Percentiles rank a stretch among this genome's conserved stretches.
phyloP scores from a whole-genome alignment of 1,140 invertebrate species.

The Adoxophyes honmai region DNA sequence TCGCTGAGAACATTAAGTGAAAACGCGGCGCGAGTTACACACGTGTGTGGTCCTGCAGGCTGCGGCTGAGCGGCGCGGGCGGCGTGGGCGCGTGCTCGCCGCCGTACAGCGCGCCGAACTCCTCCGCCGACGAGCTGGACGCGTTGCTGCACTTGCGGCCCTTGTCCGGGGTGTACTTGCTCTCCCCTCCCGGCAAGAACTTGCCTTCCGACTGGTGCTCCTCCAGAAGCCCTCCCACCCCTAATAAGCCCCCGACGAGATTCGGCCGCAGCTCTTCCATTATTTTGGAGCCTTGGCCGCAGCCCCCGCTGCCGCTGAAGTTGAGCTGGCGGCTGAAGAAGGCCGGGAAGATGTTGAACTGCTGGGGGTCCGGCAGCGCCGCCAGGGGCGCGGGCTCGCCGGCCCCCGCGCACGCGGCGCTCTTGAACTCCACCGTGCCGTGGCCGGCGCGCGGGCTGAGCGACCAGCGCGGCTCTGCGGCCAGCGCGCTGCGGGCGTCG shows the following conservation, averaged over 20 bases:
- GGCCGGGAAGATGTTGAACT: slow-evolving; percentile 93
- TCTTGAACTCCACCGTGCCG: slow-evolving; percentile 77
- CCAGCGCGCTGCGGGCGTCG: slow-evolving; percentile 43
- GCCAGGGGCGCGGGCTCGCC: slow-evolving; percentile 78
- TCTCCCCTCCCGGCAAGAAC: slow-evolving; percentile 69
- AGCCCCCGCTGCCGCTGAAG: slow-evolving; percentile 82
- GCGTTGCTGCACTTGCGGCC: slow-evolving; percentile 86
- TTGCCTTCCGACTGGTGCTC: slow-evolving; percentile 83
- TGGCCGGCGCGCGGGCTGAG: slow-evolving; percentile 63
- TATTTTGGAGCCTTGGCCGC: slow-evolving; percentile 83
- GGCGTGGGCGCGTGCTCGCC: slow-evolving; percentile 78
- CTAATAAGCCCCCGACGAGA: slow-evolving; percentile 85
- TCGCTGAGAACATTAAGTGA: no score
- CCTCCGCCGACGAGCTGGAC: slow-evolving; percentile 87
- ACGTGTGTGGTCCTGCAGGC: slow-evolving; percentile 79
- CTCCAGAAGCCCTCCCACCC: slow-evolving; percentile 85
- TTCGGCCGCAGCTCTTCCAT: slow-evolving; percentile 92
- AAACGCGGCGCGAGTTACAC: no score
- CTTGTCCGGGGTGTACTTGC: slow-evolving; percentile 78
- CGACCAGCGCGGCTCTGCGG: slow-evolving; percentile 58
- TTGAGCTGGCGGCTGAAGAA: slow-evolving; percentile 92
- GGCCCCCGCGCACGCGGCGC: slow-evolving; percentile 75
- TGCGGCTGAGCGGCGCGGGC: slow-evolving; percentile 81
- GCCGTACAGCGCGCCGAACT: slow-evolving; percentile 86
- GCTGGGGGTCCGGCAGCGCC: slow-evolving; percentile 81